Conservation (phyloP, 2,888 invertebrate genomes). For the Eilema griseolum region DNA sequence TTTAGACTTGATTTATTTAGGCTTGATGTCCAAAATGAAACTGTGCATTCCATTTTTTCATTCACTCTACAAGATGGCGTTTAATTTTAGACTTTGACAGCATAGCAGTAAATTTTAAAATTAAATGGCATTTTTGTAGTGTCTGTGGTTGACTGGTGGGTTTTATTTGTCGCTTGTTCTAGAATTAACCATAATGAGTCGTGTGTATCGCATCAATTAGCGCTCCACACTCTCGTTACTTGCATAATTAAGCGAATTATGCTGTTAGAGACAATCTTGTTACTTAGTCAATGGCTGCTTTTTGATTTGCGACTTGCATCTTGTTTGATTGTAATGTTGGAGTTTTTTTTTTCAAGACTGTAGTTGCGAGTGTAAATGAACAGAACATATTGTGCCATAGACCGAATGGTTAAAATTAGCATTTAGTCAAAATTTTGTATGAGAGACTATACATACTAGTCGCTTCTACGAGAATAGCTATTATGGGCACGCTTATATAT, state of each 20-base stretch:
- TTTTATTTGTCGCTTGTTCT: too few species aligned
- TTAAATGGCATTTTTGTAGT: too few species aligned
- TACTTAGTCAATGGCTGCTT: constrained; percentile 5
- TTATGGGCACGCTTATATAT: constrained; percentile 37
- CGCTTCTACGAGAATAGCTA: constrained; percentile 12
- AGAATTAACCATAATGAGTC: too few species aligned
- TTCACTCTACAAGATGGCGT: too few species aligned
- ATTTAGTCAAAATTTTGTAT: constrained; percentile 21
- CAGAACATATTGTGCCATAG: constrained; percentile 52
- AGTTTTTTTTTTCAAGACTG: not conserved
- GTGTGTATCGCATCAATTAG: constrained; percentile 19
- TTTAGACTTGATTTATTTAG: too few species aligned
- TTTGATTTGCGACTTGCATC: not conserved
- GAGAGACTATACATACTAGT: constrained; percentile 20
- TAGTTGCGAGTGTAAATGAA: constrained; percentile 26
- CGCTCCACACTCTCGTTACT: constrained; percentile 21
- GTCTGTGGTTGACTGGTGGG: too few species aligned
- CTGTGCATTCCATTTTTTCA: too few species aligned
- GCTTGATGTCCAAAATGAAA: too few species aligned
- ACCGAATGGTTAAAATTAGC: constrained; percentile 32
- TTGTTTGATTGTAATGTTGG: not conserved
- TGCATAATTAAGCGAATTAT: constrained; percentile 14
- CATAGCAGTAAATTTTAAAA: too few species aligned
- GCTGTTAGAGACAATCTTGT: not conserved
- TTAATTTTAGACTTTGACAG: too few species aligned